Percentiles rank a stretch among this genome's conserved stretches.
Evolutionary conservation across 2,888 invertebrate genomes (phyloP).

Genomic region (Gymnoscelis rufifasciata): DNA sequence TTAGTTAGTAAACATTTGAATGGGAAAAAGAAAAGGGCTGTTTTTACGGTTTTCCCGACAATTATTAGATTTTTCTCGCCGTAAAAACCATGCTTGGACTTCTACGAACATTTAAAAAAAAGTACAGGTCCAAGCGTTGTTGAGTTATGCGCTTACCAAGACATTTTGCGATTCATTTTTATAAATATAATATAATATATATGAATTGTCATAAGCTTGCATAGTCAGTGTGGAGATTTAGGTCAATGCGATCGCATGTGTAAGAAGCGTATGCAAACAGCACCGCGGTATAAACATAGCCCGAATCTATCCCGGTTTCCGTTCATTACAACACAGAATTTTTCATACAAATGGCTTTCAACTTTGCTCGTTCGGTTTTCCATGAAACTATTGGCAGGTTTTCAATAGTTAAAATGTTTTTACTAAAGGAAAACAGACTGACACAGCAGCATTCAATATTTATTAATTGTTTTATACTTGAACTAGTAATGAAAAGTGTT

Average conservation of each 20-base stretch:
- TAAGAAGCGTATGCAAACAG: slow-evolving; percentile 43
- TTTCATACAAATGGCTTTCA: slow-evolving; percentile 17
- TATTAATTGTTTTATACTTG: background rate
- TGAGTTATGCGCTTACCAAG: no score
- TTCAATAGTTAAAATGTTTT: slow-evolving; percentile 22
- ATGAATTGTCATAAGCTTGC: background rate
- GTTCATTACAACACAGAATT: slow-evolving; percentile 33
- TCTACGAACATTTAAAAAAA: no score
- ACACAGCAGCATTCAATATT: slow-evolving; percentile 1
- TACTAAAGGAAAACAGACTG: slow-evolving; percentile 7
- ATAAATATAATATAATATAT: no score
- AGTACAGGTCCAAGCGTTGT: no score
- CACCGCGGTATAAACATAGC: slow-evolving; percentile 35
- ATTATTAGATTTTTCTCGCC: no score
- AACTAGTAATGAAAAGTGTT: no score
- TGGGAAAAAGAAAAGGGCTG: no score
- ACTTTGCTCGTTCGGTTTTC: slow-evolving; percentile 18
- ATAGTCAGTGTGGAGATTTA: slow-evolving; percentile 29
- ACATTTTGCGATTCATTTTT: no score
- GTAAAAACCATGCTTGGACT: no score
- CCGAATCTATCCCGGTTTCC: slow-evolving; percentile 34
- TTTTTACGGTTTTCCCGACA: no score
- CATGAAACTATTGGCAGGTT: slow-evolving; percentile 22
- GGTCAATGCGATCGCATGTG: slow-evolving; percentile 52
- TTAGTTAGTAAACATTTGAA: no score